These are phyloP conservation scores for Chaetops frenatus DNA, from an alignment of 2,113 vertebrate genomes.

Conservation along the genomic window DNA sequence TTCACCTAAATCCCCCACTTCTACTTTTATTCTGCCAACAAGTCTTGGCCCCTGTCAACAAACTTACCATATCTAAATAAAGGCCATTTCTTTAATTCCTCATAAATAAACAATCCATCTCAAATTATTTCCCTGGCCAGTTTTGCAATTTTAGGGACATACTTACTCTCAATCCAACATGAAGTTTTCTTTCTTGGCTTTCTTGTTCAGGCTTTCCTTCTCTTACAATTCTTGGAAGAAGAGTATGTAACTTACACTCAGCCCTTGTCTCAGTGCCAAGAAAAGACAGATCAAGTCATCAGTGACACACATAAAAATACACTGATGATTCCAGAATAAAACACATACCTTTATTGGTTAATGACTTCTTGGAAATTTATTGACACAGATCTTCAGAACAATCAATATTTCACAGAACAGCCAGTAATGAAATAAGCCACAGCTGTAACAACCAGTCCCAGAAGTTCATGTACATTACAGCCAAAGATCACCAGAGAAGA, in stretches of 20 bases:
- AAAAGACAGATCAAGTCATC: background rate
- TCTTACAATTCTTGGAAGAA: background rate
- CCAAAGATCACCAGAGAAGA: background rate
- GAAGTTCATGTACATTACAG: background rate
- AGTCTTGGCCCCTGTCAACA: background rate
- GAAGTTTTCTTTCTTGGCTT: background rate
- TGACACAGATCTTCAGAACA: background rate
- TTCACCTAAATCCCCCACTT: background rate
- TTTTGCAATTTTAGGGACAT: background rate
- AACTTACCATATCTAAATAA: background rate
- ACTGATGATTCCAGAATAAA: background rate
- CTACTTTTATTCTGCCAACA: background rate
- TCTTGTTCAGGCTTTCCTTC: background rate
- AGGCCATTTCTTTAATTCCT: background rate
- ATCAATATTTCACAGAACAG: constrained; percentile 8
- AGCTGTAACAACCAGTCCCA: background rate
- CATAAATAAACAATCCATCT: background rate
- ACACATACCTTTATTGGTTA: background rate
- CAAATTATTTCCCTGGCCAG: background rate
- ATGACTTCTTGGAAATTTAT: constrained; percentile 6
- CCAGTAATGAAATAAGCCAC: background rate
- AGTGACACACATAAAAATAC: background rate
- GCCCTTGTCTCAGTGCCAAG: background rate
- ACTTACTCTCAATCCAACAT: background rate
- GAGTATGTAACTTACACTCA: background rate